phyloP scores from a whole-genome alignment of 2,113 vertebrate genomes.

The Periophthalmus modestus region DNA sequence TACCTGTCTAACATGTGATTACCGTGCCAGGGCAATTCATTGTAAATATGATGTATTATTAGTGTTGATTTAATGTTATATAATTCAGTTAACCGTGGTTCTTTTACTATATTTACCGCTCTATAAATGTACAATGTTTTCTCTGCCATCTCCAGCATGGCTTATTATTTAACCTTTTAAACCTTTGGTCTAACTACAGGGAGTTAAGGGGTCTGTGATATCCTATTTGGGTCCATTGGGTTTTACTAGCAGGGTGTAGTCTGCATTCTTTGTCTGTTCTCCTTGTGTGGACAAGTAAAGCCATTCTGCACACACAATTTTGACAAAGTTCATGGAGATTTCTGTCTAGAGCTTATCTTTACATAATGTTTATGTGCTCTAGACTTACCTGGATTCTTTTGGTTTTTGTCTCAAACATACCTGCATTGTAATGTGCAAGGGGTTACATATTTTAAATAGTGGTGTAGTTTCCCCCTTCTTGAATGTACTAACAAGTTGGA shows the following conservation, averaged over 20 bases:
- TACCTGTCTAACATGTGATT: not conserved
- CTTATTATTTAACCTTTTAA: not conserved
- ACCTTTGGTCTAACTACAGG: not conserved
- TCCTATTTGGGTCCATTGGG: conserved; percentile 22
- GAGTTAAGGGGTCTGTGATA: not conserved
- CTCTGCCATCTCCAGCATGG: not conserved
- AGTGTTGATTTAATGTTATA: not conserved
- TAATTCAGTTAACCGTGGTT: not conserved
- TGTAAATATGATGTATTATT: not conserved
- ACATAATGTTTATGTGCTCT: conserved; percentile 13
- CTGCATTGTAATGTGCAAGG: not conserved
- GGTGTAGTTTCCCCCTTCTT: not conserved
- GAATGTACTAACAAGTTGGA: not conserved
- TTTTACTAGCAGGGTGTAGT: conserved; percentile 40
- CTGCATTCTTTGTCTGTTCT: conserved; percentile 54
- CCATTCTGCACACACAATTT: conserved; percentile 13
- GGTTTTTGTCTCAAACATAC: not conserved
- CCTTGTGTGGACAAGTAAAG: conserved; percentile 48
- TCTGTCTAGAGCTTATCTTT: conserved; percentile 23
- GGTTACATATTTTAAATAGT: not conserved
- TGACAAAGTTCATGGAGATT: conserved; percentile 39
- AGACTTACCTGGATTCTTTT: conserved; percentile 8
- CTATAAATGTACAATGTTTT: not conserved
- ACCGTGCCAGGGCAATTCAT: not conserved
- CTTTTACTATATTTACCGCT: too few species aligned